These are phyloP conservation scores for Ephydatia muelleri DNA, from an alignment of 37 sponge, comb jelly and placozoan species.

Conservation along the genomic window DNA sequence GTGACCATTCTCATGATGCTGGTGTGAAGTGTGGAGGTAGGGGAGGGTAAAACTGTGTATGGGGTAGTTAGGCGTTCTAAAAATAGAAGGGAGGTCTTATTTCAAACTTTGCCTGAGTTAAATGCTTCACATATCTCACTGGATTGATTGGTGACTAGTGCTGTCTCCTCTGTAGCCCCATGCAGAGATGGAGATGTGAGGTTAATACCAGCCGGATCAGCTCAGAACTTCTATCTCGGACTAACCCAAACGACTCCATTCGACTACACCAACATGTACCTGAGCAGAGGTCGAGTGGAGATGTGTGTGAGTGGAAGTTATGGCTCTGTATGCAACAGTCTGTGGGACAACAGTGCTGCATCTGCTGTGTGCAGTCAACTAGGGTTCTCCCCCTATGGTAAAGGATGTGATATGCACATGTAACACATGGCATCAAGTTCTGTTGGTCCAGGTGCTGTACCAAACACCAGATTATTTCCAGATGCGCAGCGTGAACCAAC, in stretches of 20 bases:
- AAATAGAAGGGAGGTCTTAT: too few species aligned
- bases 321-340: slow-evolving; percentile 27
- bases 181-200: background rate
- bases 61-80: background rate
- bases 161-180: background rate
- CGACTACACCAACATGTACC: background rate
- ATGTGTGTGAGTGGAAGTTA: slow-evolving; percentile 22
- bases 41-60: background rate
- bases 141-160: background rate
- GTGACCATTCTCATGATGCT: slow-evolving; percentile 13
- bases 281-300: slow-evolving; percentile 42
- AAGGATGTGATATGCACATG: background rate
- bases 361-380: slow-evolving; percentile 36
- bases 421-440: background rate
- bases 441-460: background rate
- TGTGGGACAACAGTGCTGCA: slow-evolving; percentile 33
- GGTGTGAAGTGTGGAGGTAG: slow-evolving; percentile 17
- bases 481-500: background rate
- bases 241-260: background rate
- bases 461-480: background rate
- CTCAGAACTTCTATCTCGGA: background rate
- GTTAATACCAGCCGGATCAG: background rate
- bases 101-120: too few species aligned
- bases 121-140: too few species aligned
- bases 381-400: slow-evolving; percentile 42